Evolutionary conservation across 2,888 invertebrate genomes (phyloP).

Genomic region (Elegia similella): DNA sequence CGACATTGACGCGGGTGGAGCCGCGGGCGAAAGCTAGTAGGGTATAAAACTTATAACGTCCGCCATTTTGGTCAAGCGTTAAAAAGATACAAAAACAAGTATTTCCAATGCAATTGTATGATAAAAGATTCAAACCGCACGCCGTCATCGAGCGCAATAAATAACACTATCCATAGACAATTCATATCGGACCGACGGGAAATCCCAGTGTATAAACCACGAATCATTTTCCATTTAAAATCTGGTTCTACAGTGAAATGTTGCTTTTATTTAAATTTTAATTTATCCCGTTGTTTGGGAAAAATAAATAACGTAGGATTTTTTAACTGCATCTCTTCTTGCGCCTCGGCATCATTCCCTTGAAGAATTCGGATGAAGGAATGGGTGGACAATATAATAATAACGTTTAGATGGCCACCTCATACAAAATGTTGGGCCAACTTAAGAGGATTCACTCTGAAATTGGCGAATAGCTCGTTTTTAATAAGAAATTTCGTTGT

Average conservation of each 20-base stretch:
- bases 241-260: background rate
- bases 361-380: too few relatives aligned
- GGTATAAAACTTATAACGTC: background rate
- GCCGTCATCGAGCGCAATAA: conserved; percentile 34
- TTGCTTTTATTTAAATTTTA: background rate
- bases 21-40: too few relatives aligned
- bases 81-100: background rate
- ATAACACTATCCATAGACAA: conserved; percentile 37
- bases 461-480: too few relatives aligned
- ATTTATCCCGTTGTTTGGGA: background rate
- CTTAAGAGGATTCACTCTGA: too few relatives aligned
- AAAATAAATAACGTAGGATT: too few relatives aligned
- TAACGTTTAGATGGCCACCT: too few relatives aligned
- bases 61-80: background rate
- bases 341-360: too few relatives aligned
- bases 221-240: conserved; percentile 12
- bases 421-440: too few relatives aligned
- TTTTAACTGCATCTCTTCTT: too few relatives aligned
- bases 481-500: too few relatives aligned
- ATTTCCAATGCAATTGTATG: conserved; percentile 8
- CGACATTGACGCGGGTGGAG: too few relatives aligned
- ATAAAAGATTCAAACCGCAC: conserved; percentile 38
- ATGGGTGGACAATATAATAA: too few relatives aligned
- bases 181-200: conserved; percentile 24
- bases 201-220: conserved; percentile 12